Conservation (phyloP, 2,888 invertebrate genomes). For the Odiellus spinosus region DNA sequence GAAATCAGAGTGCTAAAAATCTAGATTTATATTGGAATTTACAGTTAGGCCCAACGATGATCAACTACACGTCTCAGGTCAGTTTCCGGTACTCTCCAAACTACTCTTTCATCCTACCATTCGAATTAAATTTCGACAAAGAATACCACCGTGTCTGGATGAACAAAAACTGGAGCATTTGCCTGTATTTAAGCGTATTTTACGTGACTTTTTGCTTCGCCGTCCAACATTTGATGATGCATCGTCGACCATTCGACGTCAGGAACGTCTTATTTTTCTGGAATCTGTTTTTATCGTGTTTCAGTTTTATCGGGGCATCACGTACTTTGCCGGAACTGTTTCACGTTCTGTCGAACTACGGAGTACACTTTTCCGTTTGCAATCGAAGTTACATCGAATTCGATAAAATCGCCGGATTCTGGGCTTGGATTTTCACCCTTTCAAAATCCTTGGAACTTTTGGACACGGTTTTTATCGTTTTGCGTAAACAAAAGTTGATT, state of each 20-base stretch:
- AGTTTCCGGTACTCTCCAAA: neutral
- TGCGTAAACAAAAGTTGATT: constrained; percentile 24
- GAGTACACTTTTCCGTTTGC: constrained; percentile 34
- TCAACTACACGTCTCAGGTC: too few species aligned
- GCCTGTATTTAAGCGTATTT: constrained; percentile 23
- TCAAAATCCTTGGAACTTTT: constrained; percentile 35
- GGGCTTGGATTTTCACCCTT: constrained; percentile 35
- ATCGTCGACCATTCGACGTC: constrained; percentile 31
- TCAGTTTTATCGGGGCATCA: constrained; percentile 32
- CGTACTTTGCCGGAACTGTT: constrained; percentile 33
- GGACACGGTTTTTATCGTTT: constrained; percentile 28
- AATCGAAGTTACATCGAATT: constrained; percentile 13
- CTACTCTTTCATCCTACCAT: too few species aligned
- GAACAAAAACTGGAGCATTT: neutral
- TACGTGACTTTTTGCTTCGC: constrained; percentile 32
- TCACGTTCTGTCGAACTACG: constrained; percentile 26
- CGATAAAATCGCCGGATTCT: constrained; percentile 32
- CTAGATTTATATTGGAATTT: too few species aligned
- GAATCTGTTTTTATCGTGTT: constrained; percentile 34
- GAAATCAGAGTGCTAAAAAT: too few species aligned
- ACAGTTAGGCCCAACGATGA: too few species aligned
- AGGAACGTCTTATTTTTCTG: constrained; percentile 32
- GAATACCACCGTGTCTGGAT: too few species aligned
- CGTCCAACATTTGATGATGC: constrained; percentile 32
- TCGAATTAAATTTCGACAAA: too few species aligned